These are phyloP conservation scores for Amiota mariae DNA, from an alignment of 2,888 invertebrate species.

Conservation along the genomic window DNA sequence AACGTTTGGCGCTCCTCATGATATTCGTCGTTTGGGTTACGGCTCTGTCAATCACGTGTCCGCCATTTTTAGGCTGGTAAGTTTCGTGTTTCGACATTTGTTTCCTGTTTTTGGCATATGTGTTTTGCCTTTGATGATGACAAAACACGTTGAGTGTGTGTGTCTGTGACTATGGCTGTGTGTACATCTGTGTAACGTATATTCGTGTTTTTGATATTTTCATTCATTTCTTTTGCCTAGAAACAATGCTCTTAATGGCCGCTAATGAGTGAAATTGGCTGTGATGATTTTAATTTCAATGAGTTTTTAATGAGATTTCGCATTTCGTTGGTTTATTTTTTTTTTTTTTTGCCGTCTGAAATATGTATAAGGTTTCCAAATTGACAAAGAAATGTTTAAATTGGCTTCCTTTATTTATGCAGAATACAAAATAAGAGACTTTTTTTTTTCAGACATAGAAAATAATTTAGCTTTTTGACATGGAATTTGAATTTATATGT, in stretches of 20 bases:
- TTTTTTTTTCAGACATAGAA: too few relatives aligned
- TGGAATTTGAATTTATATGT: too few relatives aligned
- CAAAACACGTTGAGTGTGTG: too few relatives aligned
- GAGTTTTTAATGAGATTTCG: conserved; percentile 46
- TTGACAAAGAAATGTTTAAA: background rate
- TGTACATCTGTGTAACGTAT: background rate
- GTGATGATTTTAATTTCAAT: conserved; percentile 41
- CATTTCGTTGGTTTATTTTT: background rate
- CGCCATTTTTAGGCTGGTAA: conserved; percentile 94
- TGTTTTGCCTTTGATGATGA: background rate
- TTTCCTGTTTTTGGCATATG: background rate
- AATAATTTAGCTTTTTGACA: too few relatives aligned
- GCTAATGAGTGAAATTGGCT: conserved; percentile 28
- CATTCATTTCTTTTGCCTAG: conserved; percentile 15
- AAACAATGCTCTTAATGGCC: conserved; percentile 4
- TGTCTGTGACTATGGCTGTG: too few relatives aligned
- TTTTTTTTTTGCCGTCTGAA: too few relatives aligned
- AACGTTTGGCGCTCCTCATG: conserved; percentile 89
- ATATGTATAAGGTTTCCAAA: background rate
- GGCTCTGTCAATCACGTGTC: conserved; percentile 92
- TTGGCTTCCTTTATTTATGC: background rate
- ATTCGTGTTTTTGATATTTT: conserved; percentile 12
- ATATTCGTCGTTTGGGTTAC: conserved; percentile 93
- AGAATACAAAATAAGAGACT: too few relatives aligned
- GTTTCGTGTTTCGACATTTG: conserved; percentile 54